phyloP scores from a whole-genome alignment of 2,888 invertebrate genomes.

The Chrysopilus asiliformis region DNA sequence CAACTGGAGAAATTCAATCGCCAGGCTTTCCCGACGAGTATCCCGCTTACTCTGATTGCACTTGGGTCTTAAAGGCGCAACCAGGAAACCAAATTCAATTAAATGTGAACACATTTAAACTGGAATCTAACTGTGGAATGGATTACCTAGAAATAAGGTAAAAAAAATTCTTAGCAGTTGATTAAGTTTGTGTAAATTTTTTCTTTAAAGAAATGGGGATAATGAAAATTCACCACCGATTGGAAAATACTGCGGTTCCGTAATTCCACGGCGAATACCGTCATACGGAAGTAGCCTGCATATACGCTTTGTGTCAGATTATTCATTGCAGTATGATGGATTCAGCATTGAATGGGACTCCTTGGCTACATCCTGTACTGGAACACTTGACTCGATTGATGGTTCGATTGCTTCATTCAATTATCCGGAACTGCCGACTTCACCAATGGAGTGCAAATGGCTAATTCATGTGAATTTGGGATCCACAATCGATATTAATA shows the following conservation, averaged over 20 bases:
- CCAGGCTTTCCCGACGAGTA: conserved; percentile 70
- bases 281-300: conserved; percentile 66
- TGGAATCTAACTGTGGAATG: conserved; percentile 49
- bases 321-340: conserved; percentile 44
- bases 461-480: conserved; percentile 60
- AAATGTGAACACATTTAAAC: conserved; percentile 46
- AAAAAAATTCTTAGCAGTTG: too few species aligned
- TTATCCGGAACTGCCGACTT: conserved; percentile 59
- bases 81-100: conserved; percentile 63
- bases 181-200: conserved; percentile 6
- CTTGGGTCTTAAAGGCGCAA: conserved; percentile 63
- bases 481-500: conserved; percentile 49
- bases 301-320: conserved; percentile 64
- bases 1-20: conserved; percentile 56
- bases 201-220: conserved; percentile 67
- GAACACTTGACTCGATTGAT: conserved; percentile 49
- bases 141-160: conserved; percentile 65
- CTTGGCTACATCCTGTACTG: conserved; percentile 65
- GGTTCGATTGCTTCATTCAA: conserved; percentile 77
- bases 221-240: conserved; percentile 58
- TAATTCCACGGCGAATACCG: conserved; percentile 47
- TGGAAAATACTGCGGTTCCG: conserved; percentile 62
- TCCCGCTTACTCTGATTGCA: conserved; percentile 53
- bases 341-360: conserved; percentile 60
- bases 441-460: conserved; percentile 68